phyloP scores from a whole-genome alignment of 2,888 invertebrate species.

The Junonia oenone region DNA sequence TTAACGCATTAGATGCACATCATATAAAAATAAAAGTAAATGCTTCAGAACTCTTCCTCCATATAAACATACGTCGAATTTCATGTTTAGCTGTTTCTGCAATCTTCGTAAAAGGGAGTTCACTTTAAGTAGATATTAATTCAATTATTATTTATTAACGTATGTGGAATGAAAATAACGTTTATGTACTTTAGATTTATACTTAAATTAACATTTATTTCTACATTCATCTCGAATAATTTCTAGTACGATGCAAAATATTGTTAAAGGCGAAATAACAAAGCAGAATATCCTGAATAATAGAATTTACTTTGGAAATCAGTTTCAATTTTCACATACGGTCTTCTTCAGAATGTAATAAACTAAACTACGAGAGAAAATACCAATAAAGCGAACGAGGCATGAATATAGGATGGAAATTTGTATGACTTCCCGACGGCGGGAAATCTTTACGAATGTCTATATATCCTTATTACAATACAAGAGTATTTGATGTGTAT shows the following conservation, averaged over 20 bases:
- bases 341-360: slow-evolving; percentile 17
- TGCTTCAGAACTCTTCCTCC: too few relatives aligned
- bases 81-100: too few relatives aligned
- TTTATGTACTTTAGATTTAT: too few relatives aligned
- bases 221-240: not conserved
- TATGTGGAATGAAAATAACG: too few relatives aligned
- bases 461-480: slow-evolving; percentile 24
- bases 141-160: too few relatives aligned
- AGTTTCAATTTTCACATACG: slow-evolving; percentile 12
- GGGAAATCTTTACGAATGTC: slow-evolving; percentile 21
- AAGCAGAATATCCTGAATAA: not conserved
- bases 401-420: slow-evolving; percentile 25
- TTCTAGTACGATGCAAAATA: not conserved
- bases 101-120: too few relatives aligned
- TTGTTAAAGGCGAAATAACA: not conserved
- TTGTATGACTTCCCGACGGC: slow-evolving; percentile 24
- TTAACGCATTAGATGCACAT: too few relatives aligned
- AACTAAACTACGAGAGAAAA: slow-evolving; percentile 25
- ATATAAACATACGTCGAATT: too few relatives aligned
- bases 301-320: slow-evolving; percentile 10
- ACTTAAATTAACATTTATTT: not conserved
- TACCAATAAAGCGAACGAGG: slow-evolving; percentile 25
- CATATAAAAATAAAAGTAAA: too few relatives aligned
- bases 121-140: too few relatives aligned
- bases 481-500: slow-evolving; percentile 15